Percentiles rank a stretch among this genome's conserved stretches.
Conservation (phyloP, 2,888 invertebrate species). For the Matsumyia berberina region DNA sequence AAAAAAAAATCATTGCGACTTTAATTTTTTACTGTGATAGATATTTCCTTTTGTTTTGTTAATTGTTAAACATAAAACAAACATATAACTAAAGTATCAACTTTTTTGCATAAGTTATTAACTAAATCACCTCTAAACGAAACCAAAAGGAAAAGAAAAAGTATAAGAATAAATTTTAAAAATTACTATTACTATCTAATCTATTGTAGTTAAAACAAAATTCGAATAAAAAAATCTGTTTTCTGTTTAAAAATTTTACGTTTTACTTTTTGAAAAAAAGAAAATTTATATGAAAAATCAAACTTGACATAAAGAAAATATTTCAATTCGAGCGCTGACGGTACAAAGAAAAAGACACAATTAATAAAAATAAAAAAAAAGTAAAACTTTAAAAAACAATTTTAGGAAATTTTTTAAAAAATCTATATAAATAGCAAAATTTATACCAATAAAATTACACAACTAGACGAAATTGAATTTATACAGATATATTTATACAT, state of each 20-base stretch:
- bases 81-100: constrained; percentile 44
- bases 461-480: constrained; percentile 63
- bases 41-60: constrained; percentile 79
- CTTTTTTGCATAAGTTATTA: constrained; percentile 41
- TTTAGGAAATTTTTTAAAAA: constrained; percentile 70
- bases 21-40: constrained; percentile 83
- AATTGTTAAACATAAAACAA: constrained; percentile 64
- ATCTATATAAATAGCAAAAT: constrained; percentile 60
- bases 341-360: constrained; percentile 80
- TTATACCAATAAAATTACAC: constrained; percentile 54
- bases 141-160: constrained; percentile 68
- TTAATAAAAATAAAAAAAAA: constrained; percentile 50
- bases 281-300: constrained; percentile 43
- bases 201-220: constrained; percentile 58
- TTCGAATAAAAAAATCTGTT: constrained; percentile 61
- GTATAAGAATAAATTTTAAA: constrained; percentile 60
- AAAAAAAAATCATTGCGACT: constrained; percentile 78
- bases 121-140: constrained; percentile 45
- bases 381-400: constrained; percentile 61
- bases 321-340: constrained; percentile 83
- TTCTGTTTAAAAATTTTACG: constrained; percentile 33
- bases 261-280: constrained; percentile 32
- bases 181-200: constrained; percentile 57
- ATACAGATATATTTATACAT: constrained; percentile 52
- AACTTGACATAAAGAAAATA: constrained; percentile 59